phyloP scores from a whole-genome alignment of 2,888 invertebrate genomes.

The Morpho helenor region DNA sequence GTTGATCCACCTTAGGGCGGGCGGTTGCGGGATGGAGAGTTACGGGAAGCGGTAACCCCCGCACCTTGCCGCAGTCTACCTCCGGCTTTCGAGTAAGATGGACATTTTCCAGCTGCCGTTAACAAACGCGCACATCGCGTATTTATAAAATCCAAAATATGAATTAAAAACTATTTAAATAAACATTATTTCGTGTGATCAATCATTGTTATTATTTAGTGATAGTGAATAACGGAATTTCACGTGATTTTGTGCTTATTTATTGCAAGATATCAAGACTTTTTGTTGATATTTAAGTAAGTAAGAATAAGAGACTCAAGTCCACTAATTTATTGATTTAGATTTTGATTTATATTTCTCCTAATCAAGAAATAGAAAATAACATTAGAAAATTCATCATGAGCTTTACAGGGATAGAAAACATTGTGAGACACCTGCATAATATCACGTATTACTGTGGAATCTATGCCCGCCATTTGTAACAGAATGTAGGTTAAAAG shows the following conservation, averaged over 20 bases:
- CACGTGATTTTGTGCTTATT: slow-evolving; percentile 27
- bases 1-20: slow-evolving; percentile 42
- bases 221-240: slow-evolving; percentile 21
- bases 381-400: neutral
- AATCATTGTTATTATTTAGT: slow-evolving; percentile 14
- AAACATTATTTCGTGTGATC: slow-evolving; percentile 5
- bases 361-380: neutral
- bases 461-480: too few relatives aligned
- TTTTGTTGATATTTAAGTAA: slow-evolving; percentile 27
- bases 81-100: slow-evolving; percentile 28
- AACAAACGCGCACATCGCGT: slow-evolving; percentile 20
- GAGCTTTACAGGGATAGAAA: neutral
- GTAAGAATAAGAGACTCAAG: slow-evolving; percentile 24
- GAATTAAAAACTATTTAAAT: slow-evolving; percentile 32
- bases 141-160: slow-evolving; percentile 30
- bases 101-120: slow-evolving; percentile 24
- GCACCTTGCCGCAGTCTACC: slow-evolving; percentile 52
- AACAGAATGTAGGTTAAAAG: too few relatives aligned
- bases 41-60: slow-evolving; percentile 32
- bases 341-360: neutral
- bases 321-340: neutral
- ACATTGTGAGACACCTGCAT: too few relatives aligned
- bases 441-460: too few relatives aligned
- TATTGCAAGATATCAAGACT: slow-evolving; percentile 21
- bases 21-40: slow-evolving; percentile 35